Percentiles rank a stretch among this genome's conserved stretches.
Evolutionary conservation across 1,140 invertebrate genomes (phyloP).

Genomic region (Drosophila nebulosa): DNA sequence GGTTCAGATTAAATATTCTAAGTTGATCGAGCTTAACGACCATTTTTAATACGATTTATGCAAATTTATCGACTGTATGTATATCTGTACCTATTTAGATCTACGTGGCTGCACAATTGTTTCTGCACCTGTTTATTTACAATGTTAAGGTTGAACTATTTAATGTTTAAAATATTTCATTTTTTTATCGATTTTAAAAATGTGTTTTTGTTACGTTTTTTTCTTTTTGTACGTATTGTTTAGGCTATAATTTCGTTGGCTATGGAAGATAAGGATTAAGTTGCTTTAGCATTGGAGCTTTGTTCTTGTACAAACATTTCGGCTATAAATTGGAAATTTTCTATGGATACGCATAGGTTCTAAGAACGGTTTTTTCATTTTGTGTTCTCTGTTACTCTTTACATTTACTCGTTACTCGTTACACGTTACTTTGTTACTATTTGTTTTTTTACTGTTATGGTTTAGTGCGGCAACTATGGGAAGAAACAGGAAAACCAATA

Average conservation of each 20-base stretch:
- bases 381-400: conserved; percentile 21
- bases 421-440: background rate
- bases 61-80: background rate
- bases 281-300: conserved; percentile 6
- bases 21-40: conserved; percentile 9
- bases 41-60: background rate
- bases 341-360: conserved; percentile 5
- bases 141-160: conserved; percentile 6
- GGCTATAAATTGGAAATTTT: conserved; percentile 5
- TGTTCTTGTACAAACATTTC: conserved; percentile 11
- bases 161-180: conserved; percentile 5
- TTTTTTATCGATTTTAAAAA: background rate
- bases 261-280: conserved; percentile 24
- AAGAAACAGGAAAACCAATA: conserved; percentile 81
- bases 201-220: conserved; percentile 3
- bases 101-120: background rate
- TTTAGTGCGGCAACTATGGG: conserved; percentile 41
- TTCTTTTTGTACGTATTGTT: conserved; percentile 3
- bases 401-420: background rate
- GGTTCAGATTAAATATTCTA: conserved; percentile 19
- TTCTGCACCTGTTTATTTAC: conserved; percentile 30
- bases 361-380: background rate
- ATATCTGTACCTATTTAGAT: background rate
- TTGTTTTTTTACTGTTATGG: conserved; percentile 13
- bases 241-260: conserved; percentile 7